Evolutionary conservation across 2,797 vertebrate species (phyloP).

Genomic region (Sylvia borin): DNA sequence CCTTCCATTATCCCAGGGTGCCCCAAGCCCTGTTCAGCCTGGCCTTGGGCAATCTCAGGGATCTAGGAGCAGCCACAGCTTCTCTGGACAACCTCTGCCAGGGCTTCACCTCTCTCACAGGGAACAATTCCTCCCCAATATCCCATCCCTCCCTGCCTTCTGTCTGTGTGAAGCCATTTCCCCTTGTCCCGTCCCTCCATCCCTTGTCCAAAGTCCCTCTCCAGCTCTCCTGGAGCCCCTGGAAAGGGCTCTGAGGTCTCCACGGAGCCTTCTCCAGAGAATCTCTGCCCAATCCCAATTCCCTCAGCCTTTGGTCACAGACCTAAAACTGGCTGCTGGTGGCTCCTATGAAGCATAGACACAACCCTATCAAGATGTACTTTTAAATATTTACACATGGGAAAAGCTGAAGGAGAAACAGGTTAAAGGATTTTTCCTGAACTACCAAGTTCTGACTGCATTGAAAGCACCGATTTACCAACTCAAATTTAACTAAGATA

Average conservation of each 20-base stretch:
- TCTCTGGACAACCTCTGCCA: background rate
- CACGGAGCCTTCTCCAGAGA: background rate
- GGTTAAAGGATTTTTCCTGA: background rate
- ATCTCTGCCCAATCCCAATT: background rate
- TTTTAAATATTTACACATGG: background rate
- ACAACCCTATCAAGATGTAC: fast-evolving
- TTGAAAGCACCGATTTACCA: background rate
- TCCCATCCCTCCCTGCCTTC: background rate
- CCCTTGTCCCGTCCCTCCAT: too few relatives aligned
- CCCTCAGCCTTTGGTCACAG: background rate
- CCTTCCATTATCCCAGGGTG: fast-evolving
- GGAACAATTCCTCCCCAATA: background rate
- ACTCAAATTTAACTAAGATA: background rate
- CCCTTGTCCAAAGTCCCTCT: background rate
- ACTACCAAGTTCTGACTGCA: background rate
- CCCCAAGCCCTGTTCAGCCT: fast-evolving
- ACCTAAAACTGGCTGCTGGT: background rate
- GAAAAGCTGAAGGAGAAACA: background rate
- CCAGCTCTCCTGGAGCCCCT: background rate
- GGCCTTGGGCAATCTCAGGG: background rate
- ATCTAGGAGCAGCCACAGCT: background rate
- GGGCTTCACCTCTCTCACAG: fast-evolving
- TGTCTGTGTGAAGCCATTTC: background rate
- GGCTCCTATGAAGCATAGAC: background rate
- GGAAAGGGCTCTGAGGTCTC: background rate